Evolutionary conservation across 2,888 invertebrate genomes (phyloP), one percentile per base, ranked within the genome.

Genomic region (Ophion obscuratus): DNA sequence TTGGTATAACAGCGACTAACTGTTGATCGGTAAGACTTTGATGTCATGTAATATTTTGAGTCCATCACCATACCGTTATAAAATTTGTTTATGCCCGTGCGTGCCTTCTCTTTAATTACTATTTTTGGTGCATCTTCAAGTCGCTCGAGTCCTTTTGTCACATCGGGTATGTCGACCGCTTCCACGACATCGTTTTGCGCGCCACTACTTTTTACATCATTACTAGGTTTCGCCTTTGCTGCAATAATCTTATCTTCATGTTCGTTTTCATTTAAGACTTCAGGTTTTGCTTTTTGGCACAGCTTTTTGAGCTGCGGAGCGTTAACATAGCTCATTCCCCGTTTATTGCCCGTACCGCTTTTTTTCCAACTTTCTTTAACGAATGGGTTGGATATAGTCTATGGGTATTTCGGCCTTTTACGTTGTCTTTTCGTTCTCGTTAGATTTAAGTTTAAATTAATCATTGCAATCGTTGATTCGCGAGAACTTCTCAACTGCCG

Each of bases 31-130:
- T 67, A n/a, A 36, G 78, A 75, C 57, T 59, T 79, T 10, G 82
- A 80, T 14, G 20, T 14, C 53, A 84, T 67, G 27, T 87, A 87
- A 83, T 83, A 85, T 36, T 70, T 14, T 2, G 11, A 6, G 31
- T 84, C 80, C 31, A 64, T 44, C 31, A 80, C 44, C 59, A 83
- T 24, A 2, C 80, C 71, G 53, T 83, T 83, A 62, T 36, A 61
- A 47, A 79, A 83, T 64, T 64, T 61, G 11, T 47, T 11, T 27
- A 44, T 3, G 11, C 24, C 10, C 9, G n/a, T n/a, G 24, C n/a
- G 71, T 4, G 9, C 17, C 40, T 11, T 61, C 57, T 74, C 36
- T 76, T 36, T 27, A 7, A 20, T 10, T 66, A 44, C 14, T 57
- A 31, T 31, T 31, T 31, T 31, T 31, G 31, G 31, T 31, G 31